Evolutionary conservation across 1,140 invertebrate species (phyloP), one percentile per base, ranked within the genome.

Genomic region (Adelges cooleyi): DNA sequence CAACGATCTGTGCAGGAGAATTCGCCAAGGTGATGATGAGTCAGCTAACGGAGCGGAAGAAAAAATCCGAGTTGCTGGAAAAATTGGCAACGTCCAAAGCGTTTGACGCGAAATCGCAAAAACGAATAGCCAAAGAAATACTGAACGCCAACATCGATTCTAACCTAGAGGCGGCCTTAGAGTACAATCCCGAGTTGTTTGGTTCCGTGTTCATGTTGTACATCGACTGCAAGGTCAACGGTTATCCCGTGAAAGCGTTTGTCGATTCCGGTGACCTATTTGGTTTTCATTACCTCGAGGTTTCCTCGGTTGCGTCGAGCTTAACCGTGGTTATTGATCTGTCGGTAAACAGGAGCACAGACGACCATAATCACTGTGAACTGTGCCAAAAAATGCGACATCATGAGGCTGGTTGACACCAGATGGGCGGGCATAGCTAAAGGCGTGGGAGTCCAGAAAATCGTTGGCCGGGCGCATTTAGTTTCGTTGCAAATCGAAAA

Each of bases 141-240:
- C 82, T 86, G 69, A 87, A 93, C 71, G 92, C 95, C 73, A 97
- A 97, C 76, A 95, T 97, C 66, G 92, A 97, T 78, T 90, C 90
- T 0, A 98, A 98, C 74, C 98, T 98, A 95, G 92, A 97, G 72
- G 91, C 92, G 2, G 95, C 95, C 1, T 95, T 98, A 83, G 95
- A 98, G 73, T 94, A 91, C 74, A 93, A 95, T 77, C 95, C 95
- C 0, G 95, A 98, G 75, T 94, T 90, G 17, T 98, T 98, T 78
- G 95, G 93, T 49, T 93, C 91, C n/a, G 95, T 98, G 44, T 84
- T 90, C 15, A 98, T 98, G 95, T 80, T 98, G 36, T 98, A 98
- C 72, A 95, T 98, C 65, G 90, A 95, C 74, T 95, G 92, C 72
- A 86, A 85, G 77, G 92, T 98, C 0, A 98, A 98, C 78, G 93